These are phyloP conservation scores for Ophioderma brevispina DNA, from an alignment of 35 echinoderm and acorn worm genomes.

Conservation along the genomic window DNA sequence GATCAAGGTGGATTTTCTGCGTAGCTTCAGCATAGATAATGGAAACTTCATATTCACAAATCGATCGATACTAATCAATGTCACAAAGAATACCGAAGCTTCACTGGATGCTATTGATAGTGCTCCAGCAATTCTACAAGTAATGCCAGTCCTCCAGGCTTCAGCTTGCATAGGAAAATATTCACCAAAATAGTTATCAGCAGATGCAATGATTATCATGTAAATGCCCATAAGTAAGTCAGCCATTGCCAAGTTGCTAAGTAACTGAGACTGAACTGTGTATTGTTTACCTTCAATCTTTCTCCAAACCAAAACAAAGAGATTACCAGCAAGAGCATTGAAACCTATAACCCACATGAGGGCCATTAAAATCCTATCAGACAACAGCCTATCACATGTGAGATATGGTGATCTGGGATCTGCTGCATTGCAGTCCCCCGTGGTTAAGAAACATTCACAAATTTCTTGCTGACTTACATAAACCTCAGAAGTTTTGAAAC, in stretches of 20 bases:
- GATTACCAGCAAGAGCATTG: conserved; percentile 3
- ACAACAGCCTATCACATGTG: background rate
- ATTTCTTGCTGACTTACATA: background rate
- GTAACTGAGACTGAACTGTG: conserved; percentile 7
- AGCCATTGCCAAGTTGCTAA: conserved; percentile 44
- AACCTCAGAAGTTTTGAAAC: background rate
- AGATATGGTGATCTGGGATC: background rate
- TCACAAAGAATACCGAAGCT: conserved; percentile 37
- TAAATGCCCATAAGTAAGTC: conserved; percentile 58
- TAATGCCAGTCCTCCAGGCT: background rate
- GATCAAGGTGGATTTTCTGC: background rate
- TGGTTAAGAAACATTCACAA: background rate
- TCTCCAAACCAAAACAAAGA: conserved; percentile 3
- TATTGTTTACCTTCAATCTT: background rate
- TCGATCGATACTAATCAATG: conserved; percentile 41
- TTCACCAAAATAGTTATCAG: conserved; percentile 34
- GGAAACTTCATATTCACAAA: conserved; percentile 6
- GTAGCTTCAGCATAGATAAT: background rate
- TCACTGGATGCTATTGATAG: conserved; percentile 37
- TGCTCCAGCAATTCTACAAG: conserved; percentile 23
- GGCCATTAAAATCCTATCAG: background rate
- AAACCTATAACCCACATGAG: conserved; percentile 27
- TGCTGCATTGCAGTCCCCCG: background rate
- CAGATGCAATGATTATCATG: conserved; percentile 43
- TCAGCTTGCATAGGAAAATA: conserved; percentile 2